These are phyloP conservation scores for Callyntrura guangdongensis DNA, from an alignment of 2,888 invertebrate species.

Conservation along the genomic window DNA sequence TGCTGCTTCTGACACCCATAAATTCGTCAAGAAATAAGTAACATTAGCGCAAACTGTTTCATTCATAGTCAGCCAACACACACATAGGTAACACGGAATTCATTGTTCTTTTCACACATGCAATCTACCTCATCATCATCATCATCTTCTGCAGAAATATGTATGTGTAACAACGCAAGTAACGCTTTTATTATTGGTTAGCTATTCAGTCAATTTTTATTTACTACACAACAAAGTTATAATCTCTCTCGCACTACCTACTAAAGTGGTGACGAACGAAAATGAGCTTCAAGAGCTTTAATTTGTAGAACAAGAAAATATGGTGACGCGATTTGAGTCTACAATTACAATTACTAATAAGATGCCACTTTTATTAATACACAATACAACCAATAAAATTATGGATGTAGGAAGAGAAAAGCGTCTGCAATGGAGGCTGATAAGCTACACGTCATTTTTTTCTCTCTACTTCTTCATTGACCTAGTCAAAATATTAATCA, in stretches of 20 bases:
- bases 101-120: slow-evolving; percentile 48
- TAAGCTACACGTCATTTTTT: background rate
- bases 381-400: no score
- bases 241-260: no score
- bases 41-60: background rate
- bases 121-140: background rate
- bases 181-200: background rate
- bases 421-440: no score
- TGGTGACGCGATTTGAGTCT: no score
- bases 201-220: no score
- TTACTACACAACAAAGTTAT: no score
- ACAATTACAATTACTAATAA: no score
- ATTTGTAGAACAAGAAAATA: no score
- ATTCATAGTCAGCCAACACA: slow-evolving; percentile 20
- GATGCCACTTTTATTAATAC: no score
- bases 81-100: slow-evolving; percentile 54
- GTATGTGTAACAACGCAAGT: background rate
- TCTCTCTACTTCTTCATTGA: background rate
- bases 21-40: background rate
- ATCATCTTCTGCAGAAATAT: background rate
- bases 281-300: no score
- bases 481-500: slow-evolving; percentile 29
- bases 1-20: slow-evolving; percentile 21
- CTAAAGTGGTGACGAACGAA: no score
- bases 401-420: no score